Evolutionary conservation across 1,140 invertebrate species (phyloP), one percentile per base, ranked within the genome.

Genomic region (Drosophila sp.): DNA sequence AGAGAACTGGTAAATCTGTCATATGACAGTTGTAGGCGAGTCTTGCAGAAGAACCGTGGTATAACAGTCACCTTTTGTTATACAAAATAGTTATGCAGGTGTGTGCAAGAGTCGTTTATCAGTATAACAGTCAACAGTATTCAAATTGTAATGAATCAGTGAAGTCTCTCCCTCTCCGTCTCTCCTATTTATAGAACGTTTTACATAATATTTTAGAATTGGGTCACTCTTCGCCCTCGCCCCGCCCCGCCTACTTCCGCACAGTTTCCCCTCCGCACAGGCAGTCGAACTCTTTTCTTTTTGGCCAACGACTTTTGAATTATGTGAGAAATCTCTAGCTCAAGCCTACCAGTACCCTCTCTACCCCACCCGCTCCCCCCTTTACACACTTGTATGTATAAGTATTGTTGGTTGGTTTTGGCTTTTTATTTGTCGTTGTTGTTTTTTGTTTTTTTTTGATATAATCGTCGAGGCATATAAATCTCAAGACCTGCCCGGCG

Each of bases 401-500:
- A n/a, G n/a, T n/a, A 58, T 23, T 35, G 56, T 50, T 50, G 56
- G 56, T 50, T 50, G 56, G 56, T 25, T 35, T 32, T 35, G 56
- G 32, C 32, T 30, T 33, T 17, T 57, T n/a, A 17, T 11, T 56
- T 56, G 29, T 32, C n/a, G 0, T 29, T 11, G 5, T 30, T 60
- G 8, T 32, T 30, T 44, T 40, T 27, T 56, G 23, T 40, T 60
- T 50, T 29, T 11, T 66, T n/a, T 40, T 72, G 65, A 86, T 86
- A 85, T 85, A 85, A 85, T 87, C 83, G 83, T 73, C 69, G 70
- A 70, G 68, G 79, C 76, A 86, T 86, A 86, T 86, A 86, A 86
- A 86, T 87, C 84, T 87, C 80, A 83, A 87, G 84, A 87, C 79
- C 84, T 87, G 84, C 80, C 83, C 83, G 79, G 83, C 79, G 83